A percentile compares a stretch with the other conserved stretches of the same genome.
phyloP scores from a whole-genome alignment of 1,140 invertebrate species.

The Ceratosolen fusciceps region DNA sequence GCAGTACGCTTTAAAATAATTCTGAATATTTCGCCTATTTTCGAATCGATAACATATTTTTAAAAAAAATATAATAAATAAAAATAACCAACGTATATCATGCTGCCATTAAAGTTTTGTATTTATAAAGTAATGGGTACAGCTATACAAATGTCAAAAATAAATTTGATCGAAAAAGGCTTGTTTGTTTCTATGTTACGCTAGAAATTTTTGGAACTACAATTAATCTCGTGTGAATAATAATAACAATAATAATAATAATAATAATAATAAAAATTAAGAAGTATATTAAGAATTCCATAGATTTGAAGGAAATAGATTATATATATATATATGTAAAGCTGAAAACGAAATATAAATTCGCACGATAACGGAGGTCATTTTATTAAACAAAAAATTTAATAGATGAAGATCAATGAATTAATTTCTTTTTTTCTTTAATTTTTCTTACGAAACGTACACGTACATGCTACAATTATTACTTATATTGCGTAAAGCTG shows the following conservation, averaged over 20 bases:
- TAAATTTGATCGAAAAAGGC: neutral
- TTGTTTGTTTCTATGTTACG: neutral
- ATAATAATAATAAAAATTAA: too few species aligned
- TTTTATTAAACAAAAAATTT: constrained; percentile 13
- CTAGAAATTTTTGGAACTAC: neutral
- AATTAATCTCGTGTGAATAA: neutral
- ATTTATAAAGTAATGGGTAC: neutral
- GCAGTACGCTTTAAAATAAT: neutral
- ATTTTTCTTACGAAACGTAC: constrained; percentile 26
- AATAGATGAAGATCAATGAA: constrained; percentile 3
- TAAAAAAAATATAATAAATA: neutral
- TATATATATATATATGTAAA: too few species aligned
- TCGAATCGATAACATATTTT: neutral
- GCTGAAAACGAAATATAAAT: constrained; percentile 5
- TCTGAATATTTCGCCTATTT: neutral
- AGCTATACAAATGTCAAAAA: neutral
- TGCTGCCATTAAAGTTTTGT: neutral
- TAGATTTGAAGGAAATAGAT: neutral
- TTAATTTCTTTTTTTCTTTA: constrained; percentile 16
- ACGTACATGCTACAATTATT: constrained; percentile 32
- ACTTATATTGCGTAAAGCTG: constrained; percentile 31
- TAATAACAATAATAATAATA: too few species aligned
- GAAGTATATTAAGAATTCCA: neutral
- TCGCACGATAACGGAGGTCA: constrained; percentile 9
- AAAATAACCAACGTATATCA: neutral